Evolutionary conservation across 2,888 invertebrate species (phyloP), one percentile per base, ranked within the genome.

Genomic region (Eumacrocentrus americanus): DNA sequence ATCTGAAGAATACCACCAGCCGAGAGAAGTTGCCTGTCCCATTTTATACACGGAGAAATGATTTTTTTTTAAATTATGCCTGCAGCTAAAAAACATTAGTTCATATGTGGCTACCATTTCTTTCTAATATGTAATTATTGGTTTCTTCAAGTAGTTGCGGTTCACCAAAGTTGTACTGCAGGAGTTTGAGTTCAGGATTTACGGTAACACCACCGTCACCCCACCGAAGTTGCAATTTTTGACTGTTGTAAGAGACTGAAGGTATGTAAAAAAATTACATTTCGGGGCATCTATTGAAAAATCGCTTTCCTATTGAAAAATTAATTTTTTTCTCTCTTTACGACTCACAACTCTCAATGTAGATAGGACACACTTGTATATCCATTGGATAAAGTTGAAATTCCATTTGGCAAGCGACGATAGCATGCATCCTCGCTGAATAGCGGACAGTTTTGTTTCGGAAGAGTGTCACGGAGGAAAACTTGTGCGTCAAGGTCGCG

Each of bases 341-440:
- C 11, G 34, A 74, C 91, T 89, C 80, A 92, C 92, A 93, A 77
- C 92, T 93, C 81, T 92, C 92, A 64, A 93, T 89, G 71, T 89
- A 89, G 73, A 92, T 89, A 7, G 91, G 91, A 74, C 92, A 92
- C 34, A 89, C 87, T 84, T 92, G 92, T 71, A 91, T 90, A 77
- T 93, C 92, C 89, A 92, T 90, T 20, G 92, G 92, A 75, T 92
- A 93, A 53, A 91, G 86, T 77, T 91, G 90, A 77, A 92, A 92
- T 77, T 92, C 91, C 91, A 93, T 92, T 82, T 91, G 91, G 77
- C 92, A 93, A 61, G 91, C 92, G 55, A 92, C 89, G 69, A 91
- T 91, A 0, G 91, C 91, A 75, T 92, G 91, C 90, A 93, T 91
- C 65, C 92, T 83, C 0, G 91, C 91, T 3, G 91, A 88, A 78